Conservation (phyloP, 2,113 vertebrate species). For the Bettongia penicillata region DNA sequence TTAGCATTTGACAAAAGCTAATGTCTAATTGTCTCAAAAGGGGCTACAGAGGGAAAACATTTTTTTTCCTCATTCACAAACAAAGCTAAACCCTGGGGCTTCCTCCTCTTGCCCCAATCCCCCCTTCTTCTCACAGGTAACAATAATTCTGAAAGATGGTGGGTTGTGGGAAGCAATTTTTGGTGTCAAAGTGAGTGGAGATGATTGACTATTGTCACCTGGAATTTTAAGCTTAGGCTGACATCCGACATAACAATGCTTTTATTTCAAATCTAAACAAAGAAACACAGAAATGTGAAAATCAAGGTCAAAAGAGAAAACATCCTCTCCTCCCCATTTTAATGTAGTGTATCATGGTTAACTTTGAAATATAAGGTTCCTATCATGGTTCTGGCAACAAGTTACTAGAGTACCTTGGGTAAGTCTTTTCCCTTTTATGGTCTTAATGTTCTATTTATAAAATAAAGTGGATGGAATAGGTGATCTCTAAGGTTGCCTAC, state of each 20-base stretch:
- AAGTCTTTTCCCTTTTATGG: not conserved
- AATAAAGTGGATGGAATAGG: not conserved
- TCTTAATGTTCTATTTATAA: not conserved
- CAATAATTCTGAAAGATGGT: constrained; percentile 67
- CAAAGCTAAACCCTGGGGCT: constrained; percentile 77
- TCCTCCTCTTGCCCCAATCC: constrained; percentile 40
- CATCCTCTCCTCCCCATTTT: not conserved
- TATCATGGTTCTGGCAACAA: not conserved
- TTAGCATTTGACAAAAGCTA: constrained; percentile 81
- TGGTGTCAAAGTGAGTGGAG: constrained; percentile 27
- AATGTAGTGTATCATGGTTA: not conserved
- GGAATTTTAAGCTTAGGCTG: not conserved
- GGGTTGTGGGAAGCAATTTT: constrained; percentile 46
- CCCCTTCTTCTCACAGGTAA: constrained; percentile 72
- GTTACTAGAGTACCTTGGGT: not conserved
- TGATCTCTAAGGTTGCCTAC: not conserved
- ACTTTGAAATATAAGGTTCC: not conserved
- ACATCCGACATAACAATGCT: not conserved
- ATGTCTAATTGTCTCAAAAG: constrained; percentile 83
- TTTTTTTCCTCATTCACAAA: constrained; percentile 79
- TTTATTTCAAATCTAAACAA: not conserved
- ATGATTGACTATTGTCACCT: constrained; percentile 12
- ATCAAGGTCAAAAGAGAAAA: not conserved
- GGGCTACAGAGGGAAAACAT: constrained; percentile 83
- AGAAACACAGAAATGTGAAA: not conserved